These are phyloP conservation scores for Megaceryle torquata DNA, from an alignment of 2,113 vertebrate species.

Conservation along the genomic window DNA sequence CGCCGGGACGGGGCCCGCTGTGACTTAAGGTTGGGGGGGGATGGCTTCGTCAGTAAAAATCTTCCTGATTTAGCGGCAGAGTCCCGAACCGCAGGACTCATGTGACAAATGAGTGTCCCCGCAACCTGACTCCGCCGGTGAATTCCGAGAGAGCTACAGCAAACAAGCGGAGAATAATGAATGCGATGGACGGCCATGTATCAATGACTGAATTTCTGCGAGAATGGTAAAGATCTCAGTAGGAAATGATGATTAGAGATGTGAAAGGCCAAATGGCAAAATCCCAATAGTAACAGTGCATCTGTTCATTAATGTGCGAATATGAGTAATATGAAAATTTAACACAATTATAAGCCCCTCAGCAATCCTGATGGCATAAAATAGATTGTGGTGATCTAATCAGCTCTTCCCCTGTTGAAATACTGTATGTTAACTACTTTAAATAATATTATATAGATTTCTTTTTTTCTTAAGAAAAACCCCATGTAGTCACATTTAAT, in stretches of 20 bases:
- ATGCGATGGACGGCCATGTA: neutral
- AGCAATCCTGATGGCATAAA: constrained; percentile 33
- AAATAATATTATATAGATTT: constrained; percentile 16
- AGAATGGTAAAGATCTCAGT: constrained; percentile 6
- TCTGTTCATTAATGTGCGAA: constrained; percentile 60
- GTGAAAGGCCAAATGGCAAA: constrained; percentile 62
- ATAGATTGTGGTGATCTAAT: constrained; percentile 48
- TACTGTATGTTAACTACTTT: constrained; percentile 25
- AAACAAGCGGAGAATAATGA: neutral
- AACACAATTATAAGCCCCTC: constrained; percentile 54
- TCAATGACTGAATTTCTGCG: neutral
- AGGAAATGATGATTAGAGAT: constrained; percentile 35
- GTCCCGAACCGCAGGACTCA: neutral
- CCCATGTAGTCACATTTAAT: neutral
- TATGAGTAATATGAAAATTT: constrained; percentile 66
- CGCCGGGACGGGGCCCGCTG: neutral
- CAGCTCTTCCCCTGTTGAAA: constrained; percentile 54
- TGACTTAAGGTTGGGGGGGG: neutral
- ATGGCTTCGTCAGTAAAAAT: neutral
- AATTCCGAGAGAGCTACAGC: neutral
- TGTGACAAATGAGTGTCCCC: neutral
- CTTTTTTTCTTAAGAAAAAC: neutral
- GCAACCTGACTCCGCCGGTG: neutral
- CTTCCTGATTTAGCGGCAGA: neutral
- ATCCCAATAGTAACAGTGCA: constrained; percentile 66